Conservation (phyloP, 1,140 invertebrate genomes). For the Globodera rostochiensis region DNA sequence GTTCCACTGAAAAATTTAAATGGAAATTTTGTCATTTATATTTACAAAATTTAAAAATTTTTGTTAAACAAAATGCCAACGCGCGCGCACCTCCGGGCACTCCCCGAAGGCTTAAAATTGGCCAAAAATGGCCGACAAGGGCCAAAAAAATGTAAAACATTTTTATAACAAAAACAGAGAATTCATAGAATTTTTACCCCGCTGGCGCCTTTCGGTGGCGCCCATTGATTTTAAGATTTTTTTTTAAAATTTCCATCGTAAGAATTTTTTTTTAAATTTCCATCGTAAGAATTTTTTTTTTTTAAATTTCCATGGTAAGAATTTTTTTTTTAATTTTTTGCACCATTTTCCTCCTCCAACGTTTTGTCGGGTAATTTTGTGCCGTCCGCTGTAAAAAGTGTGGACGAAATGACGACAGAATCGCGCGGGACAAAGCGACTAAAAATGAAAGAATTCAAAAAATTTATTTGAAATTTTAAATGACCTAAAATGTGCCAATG, state of each 20-base stretch:
- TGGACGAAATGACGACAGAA: conserved; percentile 27
- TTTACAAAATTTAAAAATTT: background rate
- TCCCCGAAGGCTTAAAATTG: too few species aligned
- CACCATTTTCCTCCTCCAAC: background rate
- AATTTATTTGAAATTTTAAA: background rate
- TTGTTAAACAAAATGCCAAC: background rate
- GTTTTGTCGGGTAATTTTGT: background rate
- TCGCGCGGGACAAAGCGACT: conserved; percentile 41
- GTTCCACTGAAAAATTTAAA: background rate
- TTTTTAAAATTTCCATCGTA: too few species aligned
- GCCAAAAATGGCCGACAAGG: too few species aligned
- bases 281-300: too few species aligned
- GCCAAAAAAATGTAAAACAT: too few species aligned
- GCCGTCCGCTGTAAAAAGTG: background rate
- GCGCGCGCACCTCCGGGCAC: too few species aligned
- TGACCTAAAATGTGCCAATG: conserved; percentile 73
- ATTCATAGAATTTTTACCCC: too few species aligned
- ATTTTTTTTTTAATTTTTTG: too few species aligned
- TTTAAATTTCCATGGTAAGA: too few species aligned
- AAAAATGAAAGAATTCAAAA: background rate
- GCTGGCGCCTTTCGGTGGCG: background rate
- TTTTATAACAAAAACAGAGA: too few species aligned
- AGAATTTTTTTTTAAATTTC: too few species aligned
- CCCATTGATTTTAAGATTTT: background rate
- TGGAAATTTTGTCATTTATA: background rate